These are phyloP conservation scores for Nemotelus nigrinus DNA, from an alignment of 2,888 invertebrate genomes.

Conservation along the genomic window DNA sequence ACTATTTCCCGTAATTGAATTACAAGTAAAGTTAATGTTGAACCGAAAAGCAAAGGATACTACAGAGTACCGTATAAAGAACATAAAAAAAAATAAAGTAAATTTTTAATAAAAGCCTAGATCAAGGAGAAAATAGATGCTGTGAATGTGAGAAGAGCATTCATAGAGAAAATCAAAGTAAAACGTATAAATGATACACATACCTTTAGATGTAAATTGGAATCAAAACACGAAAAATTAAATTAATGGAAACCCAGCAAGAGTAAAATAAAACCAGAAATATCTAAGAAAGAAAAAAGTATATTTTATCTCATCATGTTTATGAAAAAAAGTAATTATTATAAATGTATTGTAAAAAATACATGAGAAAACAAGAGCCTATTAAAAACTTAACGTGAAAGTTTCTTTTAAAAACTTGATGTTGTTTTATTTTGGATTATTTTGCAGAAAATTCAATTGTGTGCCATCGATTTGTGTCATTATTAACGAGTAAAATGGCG, in stretches of 20 bases:
- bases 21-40: too few species aligned
- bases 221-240: conserved; percentile 6
- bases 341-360: conserved; percentile 42
- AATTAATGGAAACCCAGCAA: conserved; percentile 18
- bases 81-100: not conserved
- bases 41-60: too few species aligned
- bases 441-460: too few species aligned
- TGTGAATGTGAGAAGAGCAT: not conserved
- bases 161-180: not conserved
- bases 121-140: too few species aligned
- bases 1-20: too few species aligned
- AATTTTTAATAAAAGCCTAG: not conserved
- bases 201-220: conserved; percentile 8
- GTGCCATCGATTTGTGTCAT: too few species aligned
- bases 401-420: conserved; percentile 24
- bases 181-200: not conserved
- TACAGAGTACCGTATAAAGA: not conserved
- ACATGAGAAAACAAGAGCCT: conserved; percentile 42
- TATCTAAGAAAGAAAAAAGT: conserved; percentile 45
- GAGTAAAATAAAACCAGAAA: not conserved
- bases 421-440: too few species aligned
- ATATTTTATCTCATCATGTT: conserved; percentile 52
- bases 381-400: conserved; percentile 42
- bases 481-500: too few species aligned
- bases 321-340: conserved; percentile 47